phyloP scores from a whole-genome alignment of 1,140 invertebrate genomes.

The Heliconius congener region DNA sequence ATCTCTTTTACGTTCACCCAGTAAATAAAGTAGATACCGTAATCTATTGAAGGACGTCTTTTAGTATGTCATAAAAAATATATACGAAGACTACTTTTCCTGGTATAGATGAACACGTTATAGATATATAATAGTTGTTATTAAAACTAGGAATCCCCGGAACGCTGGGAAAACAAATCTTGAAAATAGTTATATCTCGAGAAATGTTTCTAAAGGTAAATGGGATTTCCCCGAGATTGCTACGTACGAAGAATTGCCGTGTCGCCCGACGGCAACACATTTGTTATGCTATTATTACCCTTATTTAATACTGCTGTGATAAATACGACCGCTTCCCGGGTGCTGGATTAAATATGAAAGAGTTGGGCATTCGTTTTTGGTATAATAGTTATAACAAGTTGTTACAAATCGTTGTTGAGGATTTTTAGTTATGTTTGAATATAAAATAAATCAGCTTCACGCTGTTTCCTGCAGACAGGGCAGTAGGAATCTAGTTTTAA shows the following conservation, averaged over 20 bases:
- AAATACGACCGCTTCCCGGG: conserved; percentile 45
- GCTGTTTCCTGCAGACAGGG: too few relatives aligned
- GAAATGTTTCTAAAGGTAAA: conserved; percentile 48
- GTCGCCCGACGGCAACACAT: conserved; percentile 50
- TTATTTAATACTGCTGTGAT: conserved; percentile 63
- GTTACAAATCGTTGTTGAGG: neutral
- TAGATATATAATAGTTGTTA: neutral
- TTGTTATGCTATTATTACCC: conserved; percentile 61
- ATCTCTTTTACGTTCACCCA: conserved; percentile 5
- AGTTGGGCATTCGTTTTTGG: conserved; percentile 17
- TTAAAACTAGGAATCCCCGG: conserved; percentile 3
- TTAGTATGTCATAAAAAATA: conserved; percentile 26
- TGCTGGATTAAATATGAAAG: conserved; percentile 31
- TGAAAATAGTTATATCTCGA: conserved; percentile 44
- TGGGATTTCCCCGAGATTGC: conserved; percentile 38
- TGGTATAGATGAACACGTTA: neutral
- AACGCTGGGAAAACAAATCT: conserved; percentile 23
- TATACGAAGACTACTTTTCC: neutral
- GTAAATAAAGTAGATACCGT: conserved; percentile 38
- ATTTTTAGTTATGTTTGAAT: neutral
- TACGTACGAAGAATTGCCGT: conserved; percentile 52
- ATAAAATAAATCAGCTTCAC: neutral
- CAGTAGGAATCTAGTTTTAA: too few relatives aligned
- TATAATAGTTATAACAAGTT: conserved; percentile 7
- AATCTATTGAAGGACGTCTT: conserved; percentile 28